Evolutionary conservation across 2,888 invertebrate genomes (phyloP).

Genomic region (Agrenia bidenticulata): DNA sequence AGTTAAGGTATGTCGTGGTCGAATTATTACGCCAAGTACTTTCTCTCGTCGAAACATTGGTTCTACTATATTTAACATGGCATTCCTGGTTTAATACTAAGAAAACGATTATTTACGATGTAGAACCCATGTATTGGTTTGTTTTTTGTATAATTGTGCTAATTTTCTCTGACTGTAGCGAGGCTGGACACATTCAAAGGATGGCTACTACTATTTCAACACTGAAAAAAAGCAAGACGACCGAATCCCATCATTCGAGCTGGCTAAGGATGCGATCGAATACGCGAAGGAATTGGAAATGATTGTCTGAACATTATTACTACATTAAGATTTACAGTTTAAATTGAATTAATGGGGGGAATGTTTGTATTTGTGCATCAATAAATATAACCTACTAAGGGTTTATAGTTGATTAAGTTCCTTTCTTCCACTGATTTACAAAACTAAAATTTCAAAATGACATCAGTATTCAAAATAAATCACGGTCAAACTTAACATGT

Average conservation of each 20-base stretch:
- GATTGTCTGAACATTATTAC: conserved; percentile 76
- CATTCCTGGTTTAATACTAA: neutral
- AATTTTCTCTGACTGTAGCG: conserved; percentile 31
- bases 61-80: neutral
- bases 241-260: conserved; percentile 81
- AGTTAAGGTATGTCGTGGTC: conserved; percentile 64
- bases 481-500: too few species aligned
- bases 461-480: too few species aligned
- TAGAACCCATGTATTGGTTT: neutral
- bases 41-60: neutral
- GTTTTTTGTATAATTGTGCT: too few species aligned
- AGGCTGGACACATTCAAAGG: conserved; percentile 63
- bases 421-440: too few species aligned
- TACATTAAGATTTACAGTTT: too few species aligned
- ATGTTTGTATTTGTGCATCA: too few species aligned
- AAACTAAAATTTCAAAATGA: too few species aligned
- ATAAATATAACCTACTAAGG: too few species aligned
- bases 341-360: too few species aligned
- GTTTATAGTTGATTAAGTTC: neutral
- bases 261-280: conserved; percentile 91
- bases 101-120: neutral
- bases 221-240: conserved; percentile 75
- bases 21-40: neutral
- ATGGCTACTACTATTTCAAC: conserved; percentile 77
- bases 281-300: conserved; percentile 98